Conservation (phyloP, 2,113 vertebrate genomes). For the Pachypanchax playfairii region DNA sequence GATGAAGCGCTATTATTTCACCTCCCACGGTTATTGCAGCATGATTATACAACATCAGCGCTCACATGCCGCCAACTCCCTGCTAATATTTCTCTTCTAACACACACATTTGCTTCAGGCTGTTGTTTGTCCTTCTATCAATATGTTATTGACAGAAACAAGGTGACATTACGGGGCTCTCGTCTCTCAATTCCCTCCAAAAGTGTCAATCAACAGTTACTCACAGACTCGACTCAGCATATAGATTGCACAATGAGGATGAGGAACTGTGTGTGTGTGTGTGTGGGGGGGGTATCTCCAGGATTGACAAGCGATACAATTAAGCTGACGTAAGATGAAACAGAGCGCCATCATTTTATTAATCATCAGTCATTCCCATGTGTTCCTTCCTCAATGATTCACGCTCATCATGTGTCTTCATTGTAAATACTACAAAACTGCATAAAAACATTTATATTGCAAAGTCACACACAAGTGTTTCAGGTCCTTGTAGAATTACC, state of each 20-base stretch:
- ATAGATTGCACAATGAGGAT: constrained; percentile 49
- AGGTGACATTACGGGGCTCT: constrained; percentile 52
- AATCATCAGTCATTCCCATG: constrained; percentile 46
- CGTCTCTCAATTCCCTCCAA: constrained; percentile 30
- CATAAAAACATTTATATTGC: constrained; percentile 10
- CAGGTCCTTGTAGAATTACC: no score
- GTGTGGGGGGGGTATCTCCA: background rate
- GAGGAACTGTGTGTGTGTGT: constrained; percentile 14
- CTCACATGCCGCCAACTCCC: constrained; percentile 5
- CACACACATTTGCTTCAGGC: constrained; percentile 50
- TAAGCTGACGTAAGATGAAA: constrained; percentile 56
- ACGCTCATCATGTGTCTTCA: constrained; percentile 49
- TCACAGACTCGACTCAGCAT: constrained; percentile 35
- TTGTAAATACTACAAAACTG: constrained; percentile 45
- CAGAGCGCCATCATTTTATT: constrained; percentile 61
- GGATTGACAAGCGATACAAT: constrained; percentile 71
- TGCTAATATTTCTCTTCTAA: constrained; percentile 56
- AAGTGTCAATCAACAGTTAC: constrained; percentile 66
- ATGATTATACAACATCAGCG: constrained; percentile 32
- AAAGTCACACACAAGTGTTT: constrained; percentile 14
- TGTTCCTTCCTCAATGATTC: constrained; percentile 43
- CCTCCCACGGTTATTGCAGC: constrained; percentile 29
- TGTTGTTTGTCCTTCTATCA: constrained; percentile 55
- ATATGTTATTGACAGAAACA: constrained; percentile 64
- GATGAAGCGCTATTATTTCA: constrained; percentile 33